Conservation (phyloP, 2,113 vertebrate species). For the Rostratula benghalensis region DNA sequence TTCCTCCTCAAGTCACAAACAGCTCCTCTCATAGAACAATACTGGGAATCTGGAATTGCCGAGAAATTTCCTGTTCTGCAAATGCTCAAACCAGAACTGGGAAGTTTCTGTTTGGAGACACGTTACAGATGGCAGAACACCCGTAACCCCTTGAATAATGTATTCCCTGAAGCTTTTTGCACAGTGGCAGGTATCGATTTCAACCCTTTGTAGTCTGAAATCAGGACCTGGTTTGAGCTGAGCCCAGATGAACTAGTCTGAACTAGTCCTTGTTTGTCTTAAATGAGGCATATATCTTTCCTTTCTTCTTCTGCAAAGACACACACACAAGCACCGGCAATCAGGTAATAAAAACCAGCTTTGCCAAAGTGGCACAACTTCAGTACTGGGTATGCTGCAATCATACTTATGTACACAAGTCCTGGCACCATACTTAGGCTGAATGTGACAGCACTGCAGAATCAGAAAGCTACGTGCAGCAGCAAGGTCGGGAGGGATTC, state of each 20-base stretch:
- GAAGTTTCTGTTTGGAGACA: neutral
- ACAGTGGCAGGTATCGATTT: neutral
- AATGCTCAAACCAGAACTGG: neutral
- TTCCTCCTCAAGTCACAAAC: neutral
- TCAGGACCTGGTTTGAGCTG: neutral
- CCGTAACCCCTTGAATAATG: neutral
- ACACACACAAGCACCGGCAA: neutral
- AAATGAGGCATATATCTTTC: neutral
- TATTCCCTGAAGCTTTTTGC: neutral
- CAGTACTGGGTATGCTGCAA: neutral
- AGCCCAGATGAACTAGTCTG: neutral
- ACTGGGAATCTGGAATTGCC: neutral
- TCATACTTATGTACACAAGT: too few relatives aligned
- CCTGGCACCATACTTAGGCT: accelerated
- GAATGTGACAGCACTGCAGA: neutral
- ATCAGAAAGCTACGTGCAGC: neutral
- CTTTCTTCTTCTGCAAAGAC: neutral
- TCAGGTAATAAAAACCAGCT: neutral
- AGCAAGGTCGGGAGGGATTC: neutral
- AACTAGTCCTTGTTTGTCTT: neutral
- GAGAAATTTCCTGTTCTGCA: neutral
- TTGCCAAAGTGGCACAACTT: neutral
- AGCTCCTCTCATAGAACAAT: neutral
- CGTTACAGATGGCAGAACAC: neutral
- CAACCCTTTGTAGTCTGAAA: neutral